phyloP scores from a whole-genome alignment of 2,797 vertebrate species.

The Acanthopagrus latus region DNA sequence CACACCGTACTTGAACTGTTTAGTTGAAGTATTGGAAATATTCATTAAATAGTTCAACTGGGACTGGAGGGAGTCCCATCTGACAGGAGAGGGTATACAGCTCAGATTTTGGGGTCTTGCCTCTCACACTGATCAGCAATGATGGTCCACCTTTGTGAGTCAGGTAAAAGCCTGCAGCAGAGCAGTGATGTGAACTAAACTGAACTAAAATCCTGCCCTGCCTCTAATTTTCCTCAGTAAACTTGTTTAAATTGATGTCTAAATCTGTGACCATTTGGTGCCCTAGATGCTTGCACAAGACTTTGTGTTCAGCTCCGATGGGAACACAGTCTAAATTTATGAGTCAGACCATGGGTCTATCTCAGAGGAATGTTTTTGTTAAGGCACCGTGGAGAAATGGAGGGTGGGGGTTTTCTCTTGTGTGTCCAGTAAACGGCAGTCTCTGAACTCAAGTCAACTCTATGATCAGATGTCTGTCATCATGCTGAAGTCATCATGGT shows the following conservation, averaged over 20 bases:
- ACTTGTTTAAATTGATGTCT: constrained; percentile 20
- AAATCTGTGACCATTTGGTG: constrained; percentile 5
- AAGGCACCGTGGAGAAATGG: constrained; percentile 51
- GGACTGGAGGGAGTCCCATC: too few relatives aligned
- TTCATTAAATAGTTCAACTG: too few relatives aligned
- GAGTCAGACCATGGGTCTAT: constrained; percentile 67
- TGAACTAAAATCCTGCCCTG: constrained; percentile 4
- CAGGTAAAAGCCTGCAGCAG: neutral
- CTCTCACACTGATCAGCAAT: neutral
- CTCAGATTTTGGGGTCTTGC: neutral
- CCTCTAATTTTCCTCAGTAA: constrained; percentile 32
- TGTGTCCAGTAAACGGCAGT: constrained; percentile 37
- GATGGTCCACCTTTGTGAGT: neutral
- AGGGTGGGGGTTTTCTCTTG: neutral
- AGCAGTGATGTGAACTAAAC: neutral
- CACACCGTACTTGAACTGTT: too few relatives aligned
- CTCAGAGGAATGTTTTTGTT: constrained; percentile 78
- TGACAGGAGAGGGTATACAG: too few relatives aligned
- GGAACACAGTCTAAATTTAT: constrained; percentile 69
- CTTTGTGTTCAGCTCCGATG: constrained; percentile 38
- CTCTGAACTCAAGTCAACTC: constrained; percentile 10
- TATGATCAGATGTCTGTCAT: constrained; percentile 7
- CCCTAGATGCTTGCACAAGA: constrained; percentile 4
- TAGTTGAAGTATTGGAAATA: too few relatives aligned
- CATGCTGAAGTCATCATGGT: neutral